Percentiles rank a stretch among this genome's conserved stretches.
Evolutionary conservation across 2,797 vertebrate genomes (phyloP).

Genomic region (Botia almorhae): DNA sequence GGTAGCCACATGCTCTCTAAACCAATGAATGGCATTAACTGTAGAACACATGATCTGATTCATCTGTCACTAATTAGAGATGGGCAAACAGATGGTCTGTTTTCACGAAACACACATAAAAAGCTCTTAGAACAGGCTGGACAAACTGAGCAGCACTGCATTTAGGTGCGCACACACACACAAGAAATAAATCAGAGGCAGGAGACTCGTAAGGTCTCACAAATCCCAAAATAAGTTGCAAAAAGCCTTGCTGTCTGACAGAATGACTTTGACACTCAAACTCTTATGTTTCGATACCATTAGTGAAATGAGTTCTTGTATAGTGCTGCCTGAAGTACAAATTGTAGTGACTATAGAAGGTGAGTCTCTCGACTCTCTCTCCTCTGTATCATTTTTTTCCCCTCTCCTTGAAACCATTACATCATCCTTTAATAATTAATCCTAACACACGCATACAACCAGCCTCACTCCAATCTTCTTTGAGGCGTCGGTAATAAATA

Average conservation of each 20-base stretch:
- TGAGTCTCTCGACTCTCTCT: slow-evolving; percentile 11
- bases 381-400: not conserved
- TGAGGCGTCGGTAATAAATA: slow-evolving; percentile 71
- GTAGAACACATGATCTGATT: slow-evolving; percentile 48
- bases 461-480: slow-evolving; percentile 58
- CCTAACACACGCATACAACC: slow-evolving; percentile 62
- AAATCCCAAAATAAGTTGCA: slow-evolving; percentile 38
- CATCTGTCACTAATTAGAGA: slow-evolving; percentile 57
- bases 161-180: slow-evolving; percentile 24
- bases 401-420: slow-evolving; percentile 41
- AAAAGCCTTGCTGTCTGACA: slow-evolving; percentile 30
- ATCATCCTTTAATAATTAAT: slow-evolving; percentile 74
- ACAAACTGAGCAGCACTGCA: slow-evolving; percentile 24
- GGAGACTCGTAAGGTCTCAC: slow-evolving; percentile 29
- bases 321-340: slow-evolving; percentile 20
- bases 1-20: slow-evolving; percentile 13
- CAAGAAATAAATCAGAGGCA: slow-evolving; percentile 24
- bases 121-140: slow-evolving; percentile 35
- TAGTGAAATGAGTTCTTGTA: slow-evolving; percentile 31
- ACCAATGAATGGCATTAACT: slow-evolving; percentile 41
- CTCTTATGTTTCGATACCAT: slow-evolving; percentile 6
- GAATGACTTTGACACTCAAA: slow-evolving; percentile 42
- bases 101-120: slow-evolving; percentile 48
- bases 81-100: slow-evolving; percentile 44
- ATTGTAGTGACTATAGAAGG: slow-evolving; percentile 28